These are phyloP conservation scores for Tenodera sinensis DNA, from an alignment of 2,888 invertebrate genomes.

Conservation along the genomic window DNA sequence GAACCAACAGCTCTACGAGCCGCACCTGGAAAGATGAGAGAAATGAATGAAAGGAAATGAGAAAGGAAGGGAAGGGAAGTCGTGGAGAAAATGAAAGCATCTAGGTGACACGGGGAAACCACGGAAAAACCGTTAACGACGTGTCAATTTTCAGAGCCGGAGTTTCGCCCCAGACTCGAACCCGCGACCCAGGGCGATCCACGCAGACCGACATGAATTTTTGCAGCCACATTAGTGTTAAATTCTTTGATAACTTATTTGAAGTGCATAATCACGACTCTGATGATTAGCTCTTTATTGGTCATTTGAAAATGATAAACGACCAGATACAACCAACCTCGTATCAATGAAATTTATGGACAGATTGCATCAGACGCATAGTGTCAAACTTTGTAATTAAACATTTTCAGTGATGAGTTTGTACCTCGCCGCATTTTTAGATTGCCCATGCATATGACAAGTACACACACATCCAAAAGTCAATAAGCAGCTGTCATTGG, in stretches of 20 bases:
- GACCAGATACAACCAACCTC: background rate
- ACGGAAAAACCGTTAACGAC: too few species aligned
- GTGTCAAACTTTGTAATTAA: background rate
- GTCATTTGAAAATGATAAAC: background rate
- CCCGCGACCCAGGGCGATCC: too few species aligned
- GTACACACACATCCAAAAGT: background rate
- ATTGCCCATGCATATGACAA: background rate
- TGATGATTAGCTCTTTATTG: background rate
- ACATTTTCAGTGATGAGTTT: background rate
- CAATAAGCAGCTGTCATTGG: background rate
- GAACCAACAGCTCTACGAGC: too few species aligned
- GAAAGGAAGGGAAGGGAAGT: too few species aligned
- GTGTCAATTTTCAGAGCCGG: too few species aligned
- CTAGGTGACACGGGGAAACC: too few species aligned
- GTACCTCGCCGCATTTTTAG: background rate
- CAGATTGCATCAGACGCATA: background rate
- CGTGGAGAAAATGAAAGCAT: too few species aligned
- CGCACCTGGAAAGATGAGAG: too few species aligned
- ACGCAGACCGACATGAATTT: too few species aligned
- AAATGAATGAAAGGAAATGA: too few species aligned
- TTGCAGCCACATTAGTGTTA: too few species aligned
- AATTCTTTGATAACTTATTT: background rate
- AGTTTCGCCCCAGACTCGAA: too few species aligned
- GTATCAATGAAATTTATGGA: background rate
- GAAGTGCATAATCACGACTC: background rate